Evolutionary conservation across 92 coral and sea anemone genomes (phyloP), one percentile per base, ranked within the genome.

Genomic region (Siderastrea radians): DNA sequence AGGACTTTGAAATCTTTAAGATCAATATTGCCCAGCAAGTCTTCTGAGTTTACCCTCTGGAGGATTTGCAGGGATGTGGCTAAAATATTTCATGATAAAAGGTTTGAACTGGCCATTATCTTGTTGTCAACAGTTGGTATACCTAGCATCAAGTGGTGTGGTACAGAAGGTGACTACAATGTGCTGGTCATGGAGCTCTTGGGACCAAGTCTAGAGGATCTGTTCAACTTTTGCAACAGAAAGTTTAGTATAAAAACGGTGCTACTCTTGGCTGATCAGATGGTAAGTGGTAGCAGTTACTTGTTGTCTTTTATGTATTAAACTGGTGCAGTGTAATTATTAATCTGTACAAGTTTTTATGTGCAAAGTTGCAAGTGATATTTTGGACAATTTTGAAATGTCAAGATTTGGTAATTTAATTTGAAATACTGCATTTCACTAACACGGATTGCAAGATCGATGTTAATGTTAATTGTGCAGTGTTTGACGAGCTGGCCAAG

Each of bases 101-200:
- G 26, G n/a, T 16, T 15, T 64, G 12, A 4, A n/a, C 38, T 4
- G 50, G 47, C 5, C 9, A 44, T 10, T 19, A n/a, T 69, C 43
- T 14, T 79, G 11, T 72, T 78, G 1, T 70, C 16, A 38, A n/a
- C 86, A 96, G 99, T 98, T 79, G 99, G 99, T 62, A 98, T 98
- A 43, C 99, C 99, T 13, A 96, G 98, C 55, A 98, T 98, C 85
- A 98, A 98, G 90, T 98, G 99, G 99, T 98, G 99, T 91, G 99
- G 99, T 55, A 98, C 99, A 55, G 99, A 98, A 77, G 99, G 99
- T 1, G 99, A 98, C 57, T 98, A 98, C 81, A 98, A 98, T 88
- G 99, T 98, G 38, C 90, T 98, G 48, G 99, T 98, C 44, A 98
- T 98, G 99, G 99, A 98, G 77, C 91, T 98, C n/a, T 87, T 98